Evolutionary conservation across 2,797 vertebrate species (phyloP).

Genomic region (Arrhamphus sclerolepis): DNA sequence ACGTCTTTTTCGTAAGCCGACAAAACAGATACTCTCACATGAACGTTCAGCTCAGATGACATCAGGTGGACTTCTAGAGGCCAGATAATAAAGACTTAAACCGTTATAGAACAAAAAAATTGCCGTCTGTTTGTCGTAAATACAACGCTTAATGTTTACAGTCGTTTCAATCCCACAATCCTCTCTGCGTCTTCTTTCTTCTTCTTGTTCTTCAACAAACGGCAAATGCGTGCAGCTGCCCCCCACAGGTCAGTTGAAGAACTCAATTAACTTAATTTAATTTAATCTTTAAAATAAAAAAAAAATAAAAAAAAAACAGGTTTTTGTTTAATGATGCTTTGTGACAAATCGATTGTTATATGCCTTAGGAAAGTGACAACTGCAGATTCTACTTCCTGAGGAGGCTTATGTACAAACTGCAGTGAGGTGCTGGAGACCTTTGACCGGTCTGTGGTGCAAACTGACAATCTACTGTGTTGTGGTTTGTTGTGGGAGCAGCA

Average conservation of each 20-base stretch:
- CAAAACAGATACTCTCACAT: slow-evolving; percentile 9
- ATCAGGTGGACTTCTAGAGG: accelerated
- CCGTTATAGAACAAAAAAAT: background rate
- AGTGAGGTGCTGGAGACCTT: too few relatives aligned
- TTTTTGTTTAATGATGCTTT: too few relatives aligned
- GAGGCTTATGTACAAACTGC: too few relatives aligned
- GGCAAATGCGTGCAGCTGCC: background rate
- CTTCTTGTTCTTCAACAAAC: background rate
- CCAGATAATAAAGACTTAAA: background rate
- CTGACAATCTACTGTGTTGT: too few relatives aligned
- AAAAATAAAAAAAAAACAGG: background rate
- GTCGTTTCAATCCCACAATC: slow-evolving; percentile 81
- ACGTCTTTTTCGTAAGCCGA: background rate
- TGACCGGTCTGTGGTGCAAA: too few relatives aligned
- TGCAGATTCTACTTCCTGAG: too few relatives aligned
- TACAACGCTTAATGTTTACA: slow-evolving; percentile 72
- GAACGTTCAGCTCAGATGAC: background rate
- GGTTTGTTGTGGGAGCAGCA: too few relatives aligned
- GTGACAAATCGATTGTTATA: too few relatives aligned
- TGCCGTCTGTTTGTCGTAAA: slow-evolving; percentile 33
- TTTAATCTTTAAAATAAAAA: too few relatives aligned
- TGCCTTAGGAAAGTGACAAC: too few relatives aligned
- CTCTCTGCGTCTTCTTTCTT: slow-evolving; percentile 4
- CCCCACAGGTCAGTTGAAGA: background rate
- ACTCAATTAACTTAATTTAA: background rate